Evolutionary conservation across 2,113 vertebrate species (phyloP), one percentile per base, ranked within the genome.

Genomic region (Cinclus mexicanus): DNA sequence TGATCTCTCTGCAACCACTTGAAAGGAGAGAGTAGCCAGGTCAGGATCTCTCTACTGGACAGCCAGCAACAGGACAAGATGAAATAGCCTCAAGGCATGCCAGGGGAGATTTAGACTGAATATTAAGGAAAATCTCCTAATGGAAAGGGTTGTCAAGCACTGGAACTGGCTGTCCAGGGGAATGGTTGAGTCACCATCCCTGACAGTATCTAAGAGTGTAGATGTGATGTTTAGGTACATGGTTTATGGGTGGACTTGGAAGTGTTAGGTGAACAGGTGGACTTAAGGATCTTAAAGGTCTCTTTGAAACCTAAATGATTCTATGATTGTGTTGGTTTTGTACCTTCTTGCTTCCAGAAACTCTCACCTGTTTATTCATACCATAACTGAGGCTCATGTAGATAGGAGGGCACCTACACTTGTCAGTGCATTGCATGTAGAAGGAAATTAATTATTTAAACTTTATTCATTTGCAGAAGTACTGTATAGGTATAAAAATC

Each of bases 381-480:
- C 21, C 16, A 2, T 63, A 89, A 65, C 56, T 46, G 46, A 92
- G 46, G 25, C 22, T 72, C 21, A 35, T 33, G 46, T 50, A 93
- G 50, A n/a, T n/a, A 41, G 61, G 28, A 87, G 49, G 53, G 29
- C 31, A 81, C 35, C 39, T 70, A 8, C 4, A 1, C 55, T 74
- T 89, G 35, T 83, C 91, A 70, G 81, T 56, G 68, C 21, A n/a
- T 44, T 75, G 50, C 68, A 41, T 77, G 47, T 41, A 63, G 77
- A 90, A 89, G 33, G 6, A 83, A 86, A 89, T 92, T 3, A 87
- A 94, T 92, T 87, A 94, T 92, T 95, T 71, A 94, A 74, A 94
- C 19, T n/a, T 69, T 28, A 78, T 59, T 76, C 56, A 92, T 96
- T 89, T 92, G 44, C 91, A 92, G 60, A 70, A 87, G 50, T n/a